A percentile compares a stretch with the other conserved stretches of the same genome.
Conservation (phyloP, 2,888 invertebrate species). For the Phlogophora meticulosa region DNA sequence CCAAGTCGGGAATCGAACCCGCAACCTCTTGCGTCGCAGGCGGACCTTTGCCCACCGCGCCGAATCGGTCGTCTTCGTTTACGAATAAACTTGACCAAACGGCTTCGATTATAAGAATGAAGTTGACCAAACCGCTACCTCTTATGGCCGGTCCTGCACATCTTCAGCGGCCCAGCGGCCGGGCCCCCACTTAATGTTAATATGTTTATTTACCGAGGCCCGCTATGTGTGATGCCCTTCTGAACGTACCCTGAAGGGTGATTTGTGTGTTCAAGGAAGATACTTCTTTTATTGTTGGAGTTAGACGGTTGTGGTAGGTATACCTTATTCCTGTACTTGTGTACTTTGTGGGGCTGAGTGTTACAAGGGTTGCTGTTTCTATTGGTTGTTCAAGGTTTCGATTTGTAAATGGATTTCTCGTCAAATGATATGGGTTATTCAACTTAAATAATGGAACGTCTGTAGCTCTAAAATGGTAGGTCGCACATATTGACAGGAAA, state of each 20-base stretch:
- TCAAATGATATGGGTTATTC: no score
- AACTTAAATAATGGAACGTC: no score
- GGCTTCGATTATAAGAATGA: no score
- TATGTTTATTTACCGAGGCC: constrained; percentile 85
- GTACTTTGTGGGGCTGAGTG: constrained; percentile 28
- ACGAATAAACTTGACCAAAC: no score
- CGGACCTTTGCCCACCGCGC: no score
- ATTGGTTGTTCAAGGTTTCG: not conserved
- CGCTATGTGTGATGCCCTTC: constrained; percentile 59
- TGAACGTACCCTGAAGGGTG: constrained; percentile 62
- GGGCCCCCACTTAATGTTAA: constrained; percentile 83
- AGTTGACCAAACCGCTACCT: constrained; percentile 28
- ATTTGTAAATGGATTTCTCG: not conserved
- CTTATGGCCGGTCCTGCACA: constrained; percentile 59
- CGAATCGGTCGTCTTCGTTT: no score
- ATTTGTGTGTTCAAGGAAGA: constrained; percentile 62
- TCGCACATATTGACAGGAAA: no score
- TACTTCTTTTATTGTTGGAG: constrained; percentile 59
- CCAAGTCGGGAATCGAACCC: no score
- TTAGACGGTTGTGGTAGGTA: constrained; percentile 22
- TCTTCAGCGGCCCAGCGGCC: constrained; percentile 74
- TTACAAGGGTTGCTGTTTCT: constrained; percentile 18
- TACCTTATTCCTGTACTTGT: constrained; percentile 30
- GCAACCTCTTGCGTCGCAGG: no score
- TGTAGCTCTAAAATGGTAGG: no score